Percentiles rank a stretch among this genome's conserved stretches.
Conservation (phyloP, 1,140 invertebrate species). For the Drosophila pseudoobscura region DNA sequence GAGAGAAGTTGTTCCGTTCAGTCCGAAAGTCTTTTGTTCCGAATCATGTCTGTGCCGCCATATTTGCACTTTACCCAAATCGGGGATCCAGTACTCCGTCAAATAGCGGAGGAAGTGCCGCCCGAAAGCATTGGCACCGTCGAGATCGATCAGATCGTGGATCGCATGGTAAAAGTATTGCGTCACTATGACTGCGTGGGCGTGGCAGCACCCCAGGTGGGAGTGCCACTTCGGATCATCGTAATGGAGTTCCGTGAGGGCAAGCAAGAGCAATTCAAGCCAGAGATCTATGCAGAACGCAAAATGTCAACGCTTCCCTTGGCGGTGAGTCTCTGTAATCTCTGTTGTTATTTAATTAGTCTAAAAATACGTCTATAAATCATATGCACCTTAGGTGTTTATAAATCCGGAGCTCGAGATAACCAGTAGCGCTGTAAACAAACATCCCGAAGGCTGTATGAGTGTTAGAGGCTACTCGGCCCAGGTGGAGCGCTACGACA, state of each 20-base stretch:
- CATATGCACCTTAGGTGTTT: slow-evolving; percentile 85
- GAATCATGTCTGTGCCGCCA: slow-evolving; percentile 79
- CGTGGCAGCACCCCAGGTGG: slow-evolving; percentile 89
- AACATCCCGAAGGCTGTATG: slow-evolving; percentile 87
- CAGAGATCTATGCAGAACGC: slow-evolving; percentile 82
- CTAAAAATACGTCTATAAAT: background rate
- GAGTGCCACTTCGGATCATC: slow-evolving; percentile 87
- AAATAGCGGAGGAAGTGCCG: slow-evolving; percentile 84
- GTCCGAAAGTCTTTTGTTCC: background rate
- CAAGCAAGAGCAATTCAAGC: slow-evolving; percentile 82
- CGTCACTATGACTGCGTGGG: slow-evolving; percentile 86
- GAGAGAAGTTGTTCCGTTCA: slow-evolving; percentile 1
- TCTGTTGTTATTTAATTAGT: background rate
- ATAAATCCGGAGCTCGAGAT: slow-evolving; percentile 90
- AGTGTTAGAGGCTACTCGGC: slow-evolving; percentile 88
- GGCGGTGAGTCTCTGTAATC: slow-evolving; percentile 84
- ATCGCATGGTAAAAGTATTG: slow-evolving; percentile 85
- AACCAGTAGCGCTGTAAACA: slow-evolving; percentile 85
- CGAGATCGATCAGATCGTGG: slow-evolving; percentile 86
- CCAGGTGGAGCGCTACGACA: slow-evolving; percentile 87
- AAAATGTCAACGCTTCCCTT: slow-evolving; percentile 86
- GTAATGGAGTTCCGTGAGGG: slow-evolving; percentile 85
- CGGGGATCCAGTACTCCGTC: slow-evolving; percentile 88
- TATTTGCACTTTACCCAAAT: slow-evolving; percentile 88
- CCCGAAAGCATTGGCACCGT: slow-evolving; percentile 84